A percentile compares a stretch with the other conserved stretches of the same genome.
Evolutionary conservation across 1,140 invertebrate genomes (phyloP).

Genomic region (Drosophila nebulosa): DNA sequence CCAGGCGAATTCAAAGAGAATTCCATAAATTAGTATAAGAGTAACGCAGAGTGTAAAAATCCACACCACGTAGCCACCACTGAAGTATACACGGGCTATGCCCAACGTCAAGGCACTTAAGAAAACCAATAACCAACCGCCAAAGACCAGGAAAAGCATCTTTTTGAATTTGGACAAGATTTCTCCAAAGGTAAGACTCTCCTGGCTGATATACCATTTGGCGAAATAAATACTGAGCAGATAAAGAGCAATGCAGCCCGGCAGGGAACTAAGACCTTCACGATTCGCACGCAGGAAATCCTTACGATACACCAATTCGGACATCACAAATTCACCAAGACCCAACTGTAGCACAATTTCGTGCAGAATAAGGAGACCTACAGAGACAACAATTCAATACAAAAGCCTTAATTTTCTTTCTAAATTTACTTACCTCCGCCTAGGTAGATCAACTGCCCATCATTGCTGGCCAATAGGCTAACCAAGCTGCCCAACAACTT

Average conservation of each 20-base stretch:
- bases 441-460: slow-evolving; percentile 35
- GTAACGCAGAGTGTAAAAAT: slow-evolving; percentile 12
- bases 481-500: slow-evolving; percentile 86
- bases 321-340: slow-evolving; percentile 88
- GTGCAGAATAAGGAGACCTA: slow-evolving; percentile 84
- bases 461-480: slow-evolving; percentile 25
- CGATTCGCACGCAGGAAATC: slow-evolving; percentile 91
- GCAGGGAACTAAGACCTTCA: slow-evolving; percentile 92
- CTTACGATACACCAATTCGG: slow-evolving; percentile 81
- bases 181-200: slow-evolving; percentile 16
- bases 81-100: slow-evolving; percentile 55
- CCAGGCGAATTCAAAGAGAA: slow-evolving; percentile 45
- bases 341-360: slow-evolving; percentile 86
- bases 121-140: slow-evolving; percentile 29
- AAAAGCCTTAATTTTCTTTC: background rate
- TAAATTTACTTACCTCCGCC: slow-evolving; percentile 79
- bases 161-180: slow-evolving; percentile 27
- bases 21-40: slow-evolving; percentile 33
- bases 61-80: slow-evolving; percentile 52
- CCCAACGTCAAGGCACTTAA: slow-evolving; percentile 20
- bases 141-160: background rate
- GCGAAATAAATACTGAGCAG: slow-evolving; percentile 86
- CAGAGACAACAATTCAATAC: background rate
- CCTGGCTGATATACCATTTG: slow-evolving; percentile 43
- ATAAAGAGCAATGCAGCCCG: slow-evolving; percentile 93